Conservation (phyloP, 2,797 vertebrate genomes). For the Sebastes aleutianus region DNA sequence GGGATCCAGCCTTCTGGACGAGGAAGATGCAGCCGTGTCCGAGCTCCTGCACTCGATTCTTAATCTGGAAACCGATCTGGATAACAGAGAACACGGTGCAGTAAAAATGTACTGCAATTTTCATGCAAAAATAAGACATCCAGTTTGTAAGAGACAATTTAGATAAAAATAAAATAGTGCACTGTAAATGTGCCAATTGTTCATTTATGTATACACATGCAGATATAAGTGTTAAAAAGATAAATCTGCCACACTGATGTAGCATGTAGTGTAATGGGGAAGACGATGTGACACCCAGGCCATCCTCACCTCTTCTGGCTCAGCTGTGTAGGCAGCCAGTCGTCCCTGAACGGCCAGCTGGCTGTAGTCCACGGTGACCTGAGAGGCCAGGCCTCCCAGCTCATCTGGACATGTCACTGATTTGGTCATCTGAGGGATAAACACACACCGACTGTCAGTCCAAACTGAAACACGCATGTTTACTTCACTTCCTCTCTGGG, state of each 20-base stretch:
- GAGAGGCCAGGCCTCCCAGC: conserved; percentile 94
- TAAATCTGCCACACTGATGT: not conserved
- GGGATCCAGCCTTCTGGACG: conserved; percentile 97
- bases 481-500: not conserved
- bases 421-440: conserved; percentile 91
- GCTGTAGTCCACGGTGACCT: conserved; percentile 96
- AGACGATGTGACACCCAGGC: not conserved
- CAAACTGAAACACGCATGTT: not conserved
- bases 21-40: conserved; percentile 97
- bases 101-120: not conserved
- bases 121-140: not conserved
- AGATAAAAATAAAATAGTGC: not conserved
- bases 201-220: not conserved
- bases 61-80: conserved; percentile 97
- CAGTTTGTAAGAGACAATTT: not conserved
- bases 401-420: conserved; percentile 97
- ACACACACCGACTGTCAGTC: conserved; percentile 1
- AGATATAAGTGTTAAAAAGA: not conserved
- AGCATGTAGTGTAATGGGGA: not conserved
- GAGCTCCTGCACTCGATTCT: conserved; percentile 93
- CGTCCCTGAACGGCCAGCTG: conserved; percentile 95
- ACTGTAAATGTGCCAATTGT: not conserved
- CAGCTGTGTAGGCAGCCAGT: conserved; percentile 93
- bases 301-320: conserved; percentile 91
- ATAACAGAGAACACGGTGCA: not conserved